Base-by-base conservation (phyloP, 30 jellyfish, hydroid and myxozoan species). In the Chrysaora quinquecirrha region DNA sequence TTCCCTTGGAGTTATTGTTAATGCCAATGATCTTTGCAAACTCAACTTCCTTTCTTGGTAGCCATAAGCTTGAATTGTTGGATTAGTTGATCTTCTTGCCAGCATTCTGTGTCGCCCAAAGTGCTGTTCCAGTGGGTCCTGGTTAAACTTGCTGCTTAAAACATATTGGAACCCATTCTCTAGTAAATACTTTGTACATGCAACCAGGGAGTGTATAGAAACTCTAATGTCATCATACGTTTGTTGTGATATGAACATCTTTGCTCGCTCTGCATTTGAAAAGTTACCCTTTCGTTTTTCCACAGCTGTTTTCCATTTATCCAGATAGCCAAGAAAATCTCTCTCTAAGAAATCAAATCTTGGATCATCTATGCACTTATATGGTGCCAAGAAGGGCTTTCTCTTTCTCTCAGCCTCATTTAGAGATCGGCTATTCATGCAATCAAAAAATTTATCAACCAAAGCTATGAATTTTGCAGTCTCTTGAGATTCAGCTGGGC, bases 81-180 rank as follows among this genome's bases (percentile, higher is more conserved):
- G 54, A 64, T 64, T 64, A 22, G 52, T 64, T 64, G 50, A 64
- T 64, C 76, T 64, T 64, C 50, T 64, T 64, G 76, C 76, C 76
- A 64, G 27, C 76, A 64, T 64, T 24, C 68, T 52, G 68, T 52
- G 68, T 3, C 68, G 24, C 29, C 68, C 68, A 52, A 64, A 32
- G 58, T 18, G 76, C 27, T 64, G 76, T 24, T 64, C 76, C 76
- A 64, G 20, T 7, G 50, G 76, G 76, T 64, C 76, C 24, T 64
- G 76, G 76, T 64, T 32, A 27, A 64, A 64, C 20, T 32, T 64
- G 76, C 50, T 64, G 24, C 76, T 64, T 64, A 18, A 24, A 24
- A 64, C 71, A 58, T 58, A 58, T 19, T 58, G 71, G 10, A 58
- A 19, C 19, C 33, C 71, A 58, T 58, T 58, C 71, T n/a, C 10